Base-by-base conservation (phyloP, 2,797 vertebrate genomes). In the Pseudomugil gertrudae region DNA sequence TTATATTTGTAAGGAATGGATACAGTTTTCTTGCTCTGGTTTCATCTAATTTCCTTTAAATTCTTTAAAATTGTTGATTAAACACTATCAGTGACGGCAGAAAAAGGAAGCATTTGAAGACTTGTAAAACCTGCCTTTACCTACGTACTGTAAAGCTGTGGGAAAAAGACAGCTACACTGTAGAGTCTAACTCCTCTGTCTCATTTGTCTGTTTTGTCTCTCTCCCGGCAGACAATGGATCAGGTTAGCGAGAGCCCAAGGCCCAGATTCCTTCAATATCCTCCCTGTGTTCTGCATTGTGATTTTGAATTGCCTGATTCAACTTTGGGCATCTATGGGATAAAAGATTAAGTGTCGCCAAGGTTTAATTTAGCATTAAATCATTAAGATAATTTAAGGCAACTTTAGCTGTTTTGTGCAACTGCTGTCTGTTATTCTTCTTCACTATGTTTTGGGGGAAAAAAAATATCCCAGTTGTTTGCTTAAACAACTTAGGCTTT, bases 81-180 rank as follows among this genome's bases (percentile, higher is more conserved):
- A 62, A 23, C 17, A 29, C 66, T 54, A 51, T 60, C 51, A 30
- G 53, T 32, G 74, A 52, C 71, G 57, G 65, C 30, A 21, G 26
- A 38, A 15, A 50, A 57, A 43, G 63, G 59, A 57, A 70, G 53
- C 32, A 19, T 35, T 52, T 60, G 69, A 70, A 67, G 56, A 69
- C 69, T 72, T 45, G 63, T 84, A 89, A 78, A 86, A 78, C 77
- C 76, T 80, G 69, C 78, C 72, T 63, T 78, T 68, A 72, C 76
- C 76, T n/a, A n/a, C n/a, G n/a, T n/a, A n/a, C n/a, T n/a, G n/a
- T 27, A 3, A 65, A 73, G 51, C 86, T 86, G 81, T 36, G 63
- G 83, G 81, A 81, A 87, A n/a, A 45, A 47, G 65, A 77, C 64
- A 52, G 63, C 73, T 67, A 38, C 79, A 81, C 80, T 65, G 10